Base-by-base conservation (phyloP, 2,113 vertebrate species). In the Spheniscus mendiculus region DNA sequence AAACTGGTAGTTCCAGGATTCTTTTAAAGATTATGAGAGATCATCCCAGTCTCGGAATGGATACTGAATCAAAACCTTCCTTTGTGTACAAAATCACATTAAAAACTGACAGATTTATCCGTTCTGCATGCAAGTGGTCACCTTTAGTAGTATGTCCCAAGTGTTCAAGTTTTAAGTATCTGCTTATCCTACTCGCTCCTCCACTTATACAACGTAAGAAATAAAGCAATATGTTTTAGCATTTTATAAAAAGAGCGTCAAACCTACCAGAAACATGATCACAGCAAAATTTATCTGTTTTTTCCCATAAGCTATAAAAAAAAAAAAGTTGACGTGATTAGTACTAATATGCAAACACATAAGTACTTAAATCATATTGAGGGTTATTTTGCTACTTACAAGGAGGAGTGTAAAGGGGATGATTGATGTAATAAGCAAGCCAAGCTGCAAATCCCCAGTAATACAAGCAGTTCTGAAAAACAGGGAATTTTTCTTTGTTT, bases 361-460 rank as follows among this genome's bases (percentile, higher is more conserved):
- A 93, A 74, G 47, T 63, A 36, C 18, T 93, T 63, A 78, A 92
- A 89, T 94, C 13, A 58, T 25, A 55, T 19, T 66, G 45, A 63
- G 32, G 49, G 25, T n/a, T 77, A n/a, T 73, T 94, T 55, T 87
- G 65, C 53, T 94, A 98, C 98, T 99, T 98, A 99, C 99, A 98
- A 78, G 99, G 99, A 71, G 99, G 99, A 55, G 99, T 99, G 92
- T 99, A 99, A 81, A 99, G 98, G 84, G 99, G 99, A 87, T 99
- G 99, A 97, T 99, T 99, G 94, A 99, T 99, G 69, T 99, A 99
- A 93, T 99, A 99, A 44, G 99, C 99, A 95, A 99, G 94, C 99
- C 99, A 99, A 74, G 99, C 99, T 90, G 99, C 98, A 98, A 99
- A 99, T 25, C 98, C 98, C 99, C 99, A 99, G 95, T 99, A 99